Evolutionary conservation across 1,140 invertebrate species (phyloP).

Genomic region (Odontomachus brunneus): DNA sequence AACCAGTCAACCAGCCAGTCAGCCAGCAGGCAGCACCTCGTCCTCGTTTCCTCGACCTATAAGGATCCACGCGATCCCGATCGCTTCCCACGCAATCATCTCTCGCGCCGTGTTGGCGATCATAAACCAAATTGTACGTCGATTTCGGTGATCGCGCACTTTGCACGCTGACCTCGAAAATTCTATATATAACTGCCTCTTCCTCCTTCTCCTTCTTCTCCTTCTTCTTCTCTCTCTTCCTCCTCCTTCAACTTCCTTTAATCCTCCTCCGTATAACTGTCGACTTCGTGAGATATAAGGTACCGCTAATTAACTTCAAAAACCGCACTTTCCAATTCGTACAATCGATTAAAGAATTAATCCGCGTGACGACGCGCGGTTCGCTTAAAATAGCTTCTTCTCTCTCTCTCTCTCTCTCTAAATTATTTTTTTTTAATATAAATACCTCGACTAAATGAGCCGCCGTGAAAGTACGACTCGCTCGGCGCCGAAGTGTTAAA

Average conservation of each 20-base stretch:
- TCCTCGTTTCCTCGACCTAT: conserved; percentile 72
- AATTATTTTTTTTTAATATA: neutral
- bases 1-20: neutral
- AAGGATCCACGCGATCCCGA: conserved; percentile 69
- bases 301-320: conserved; percentile 23
- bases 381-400: too few species aligned
- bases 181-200: conserved; percentile 27
- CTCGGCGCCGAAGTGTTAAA: too few species aligned
- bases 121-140: conserved; percentile 36
- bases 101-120: conserved; percentile 27
- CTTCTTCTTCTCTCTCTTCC: neutral
- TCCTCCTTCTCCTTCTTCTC: neutral
- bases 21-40: conserved; percentile 47
- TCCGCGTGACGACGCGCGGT: neutral
- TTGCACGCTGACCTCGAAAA: conserved; percentile 35
- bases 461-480: too few species aligned
- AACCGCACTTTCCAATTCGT: conserved; percentile 31
- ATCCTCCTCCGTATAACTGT: neutral
- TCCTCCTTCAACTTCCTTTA: too few species aligned
- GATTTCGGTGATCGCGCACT: conserved; percentile 13
- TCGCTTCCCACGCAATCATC: conserved; percentile 81
- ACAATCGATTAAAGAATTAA: conserved; percentile 1
- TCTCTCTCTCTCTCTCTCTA: neutral
- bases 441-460: neutral
- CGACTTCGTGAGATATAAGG: neutral